Evolutionary conservation across 2,888 invertebrate species (phyloP).

Genomic region (Drosophila ustulata): DNA sequence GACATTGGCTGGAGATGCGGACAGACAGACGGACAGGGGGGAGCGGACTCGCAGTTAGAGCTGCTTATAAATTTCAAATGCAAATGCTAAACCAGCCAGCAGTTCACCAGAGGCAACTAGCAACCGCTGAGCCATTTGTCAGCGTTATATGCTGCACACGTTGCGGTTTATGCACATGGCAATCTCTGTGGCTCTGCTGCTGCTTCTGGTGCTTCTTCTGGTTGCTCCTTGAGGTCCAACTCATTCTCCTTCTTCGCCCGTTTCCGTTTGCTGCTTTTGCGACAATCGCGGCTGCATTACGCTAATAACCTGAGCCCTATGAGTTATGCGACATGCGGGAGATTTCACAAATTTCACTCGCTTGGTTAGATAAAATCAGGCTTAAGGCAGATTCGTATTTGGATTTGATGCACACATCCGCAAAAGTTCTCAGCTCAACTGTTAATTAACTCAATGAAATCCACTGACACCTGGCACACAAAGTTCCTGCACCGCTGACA

Average conservation of each 20-base stretch:
- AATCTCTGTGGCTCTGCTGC: slow-evolving; percentile 57
- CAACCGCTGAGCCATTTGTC: slow-evolving; percentile 67
- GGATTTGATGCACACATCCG: slow-evolving; percentile 8
- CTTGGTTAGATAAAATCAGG: slow-evolving; percentile 24
- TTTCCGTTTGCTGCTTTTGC: slow-evolving; percentile 19
- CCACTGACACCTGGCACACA: neutral
- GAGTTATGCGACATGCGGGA: slow-evolving; percentile 64
- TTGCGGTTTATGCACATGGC: slow-evolving; percentile 75
- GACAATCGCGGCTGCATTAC: slow-evolving; percentile 77
- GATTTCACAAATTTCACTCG: slow-evolving; percentile 41
- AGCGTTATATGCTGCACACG: slow-evolving; percentile 77
- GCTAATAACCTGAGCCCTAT: slow-evolving; percentile 75
- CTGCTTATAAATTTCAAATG: slow-evolving; percentile 78
- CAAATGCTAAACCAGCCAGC: slow-evolving; percentile 70
- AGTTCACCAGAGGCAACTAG: slow-evolving; percentile 45
- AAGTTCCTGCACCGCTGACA: neutral
- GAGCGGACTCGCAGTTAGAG: slow-evolving; percentile 62
- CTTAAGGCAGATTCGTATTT: slow-evolving; percentile 53
- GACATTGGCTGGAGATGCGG: neutral
- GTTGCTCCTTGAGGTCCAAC: slow-evolving; percentile 21
- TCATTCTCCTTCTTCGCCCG: neutral
- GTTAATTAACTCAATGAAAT: slow-evolving; percentile 52
- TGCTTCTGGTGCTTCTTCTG: slow-evolving; percentile 5
- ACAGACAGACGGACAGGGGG: neutral
- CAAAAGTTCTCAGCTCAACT: slow-evolving; percentile 17